A percentile compares a stretch with the other conserved stretches of the same genome.
Evolutionary conservation across 2,113 vertebrate genomes (phyloP).

Genomic region (Dascyllus trimaculatus): DNA sequence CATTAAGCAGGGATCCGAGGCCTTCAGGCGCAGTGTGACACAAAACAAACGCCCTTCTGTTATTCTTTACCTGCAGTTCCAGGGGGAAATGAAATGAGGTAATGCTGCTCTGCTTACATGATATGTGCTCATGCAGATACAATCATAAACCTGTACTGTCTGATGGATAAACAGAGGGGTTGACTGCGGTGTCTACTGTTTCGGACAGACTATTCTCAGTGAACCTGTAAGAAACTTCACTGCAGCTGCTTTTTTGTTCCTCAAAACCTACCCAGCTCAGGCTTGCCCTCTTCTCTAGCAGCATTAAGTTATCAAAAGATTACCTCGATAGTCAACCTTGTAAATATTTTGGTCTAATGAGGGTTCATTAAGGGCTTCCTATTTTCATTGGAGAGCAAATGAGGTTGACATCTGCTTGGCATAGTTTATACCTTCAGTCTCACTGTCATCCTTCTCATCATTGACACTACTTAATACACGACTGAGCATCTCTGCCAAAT

Average conservation of each 20-base stretch:
- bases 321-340: conserved; percentile 36
- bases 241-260: conserved; percentile 36
- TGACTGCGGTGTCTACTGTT: conserved; percentile 50
- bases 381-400: conserved; percentile 44
- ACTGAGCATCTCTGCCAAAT: conserved; percentile 47
- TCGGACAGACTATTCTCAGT: conserved; percentile 12
- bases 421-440: conserved; percentile 39
- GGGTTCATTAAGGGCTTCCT: conserved; percentile 62
- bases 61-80: conserved; percentile 63
- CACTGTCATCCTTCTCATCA: conserved; percentile 36
- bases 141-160: conserved; percentile 65
- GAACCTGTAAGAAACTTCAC: neutral
- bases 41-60: conserved; percentile 73
- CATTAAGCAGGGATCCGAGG: conserved; percentile 61
- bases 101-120: conserved; percentile 76
- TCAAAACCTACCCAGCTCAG: conserved; percentile 40
- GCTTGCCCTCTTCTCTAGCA: conserved; percentile 43
- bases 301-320: conserved; percentile 70
- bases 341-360: conserved; percentile 49
- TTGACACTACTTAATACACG: conserved; percentile 30
- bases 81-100: conserved; percentile 67
- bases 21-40: conserved; percentile 49
- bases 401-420: conserved; percentile 52
- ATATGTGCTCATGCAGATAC: conserved; percentile 45
- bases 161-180: conserved; percentile 59